Evolutionary conservation across 2,797 vertebrate genomes (phyloP).

Genomic region (Cynopterus sphinx): DNA sequence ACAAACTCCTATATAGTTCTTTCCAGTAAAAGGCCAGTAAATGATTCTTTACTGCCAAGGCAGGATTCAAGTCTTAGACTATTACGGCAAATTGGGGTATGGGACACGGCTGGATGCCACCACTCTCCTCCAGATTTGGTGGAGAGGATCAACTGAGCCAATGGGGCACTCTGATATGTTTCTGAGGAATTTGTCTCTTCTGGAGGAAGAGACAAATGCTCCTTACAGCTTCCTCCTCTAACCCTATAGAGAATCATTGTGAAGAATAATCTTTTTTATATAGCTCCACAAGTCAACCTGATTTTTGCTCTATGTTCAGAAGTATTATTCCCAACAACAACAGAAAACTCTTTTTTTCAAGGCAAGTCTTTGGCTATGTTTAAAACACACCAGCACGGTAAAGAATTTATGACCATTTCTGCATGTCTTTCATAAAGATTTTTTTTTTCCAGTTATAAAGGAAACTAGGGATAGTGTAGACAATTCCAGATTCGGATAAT

Average conservation of each 20-base stretch:
- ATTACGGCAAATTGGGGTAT: background rate
- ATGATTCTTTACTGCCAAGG: background rate
- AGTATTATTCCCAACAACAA: background rate
- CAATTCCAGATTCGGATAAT: conserved; percentile 32
- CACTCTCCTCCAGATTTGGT: accelerated
- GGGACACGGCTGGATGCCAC: no score
- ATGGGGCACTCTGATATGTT: background rate
- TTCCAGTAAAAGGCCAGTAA: background rate
- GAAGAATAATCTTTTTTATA: background rate
- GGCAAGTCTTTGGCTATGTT: background rate
- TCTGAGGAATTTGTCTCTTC: background rate
- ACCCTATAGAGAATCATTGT: background rate
- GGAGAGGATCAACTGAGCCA: background rate
- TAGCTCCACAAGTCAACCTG: background rate
- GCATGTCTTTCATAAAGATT: background rate
- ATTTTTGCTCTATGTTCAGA: background rate
- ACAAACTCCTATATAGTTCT: background rate
- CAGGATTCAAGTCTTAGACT: background rate
- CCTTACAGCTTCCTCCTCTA: background rate
- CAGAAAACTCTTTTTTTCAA: background rate
- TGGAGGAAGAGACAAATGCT: background rate
- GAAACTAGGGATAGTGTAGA: background rate
- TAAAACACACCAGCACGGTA: background rate
- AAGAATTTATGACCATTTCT: conserved; percentile 33
- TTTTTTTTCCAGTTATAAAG: background rate